Percentiles rank a stretch among this genome's conserved stretches.
phyloP scores from a whole-genome alignment of 1,140 invertebrate genomes.

The Saccostrea cuccullata region DNA sequence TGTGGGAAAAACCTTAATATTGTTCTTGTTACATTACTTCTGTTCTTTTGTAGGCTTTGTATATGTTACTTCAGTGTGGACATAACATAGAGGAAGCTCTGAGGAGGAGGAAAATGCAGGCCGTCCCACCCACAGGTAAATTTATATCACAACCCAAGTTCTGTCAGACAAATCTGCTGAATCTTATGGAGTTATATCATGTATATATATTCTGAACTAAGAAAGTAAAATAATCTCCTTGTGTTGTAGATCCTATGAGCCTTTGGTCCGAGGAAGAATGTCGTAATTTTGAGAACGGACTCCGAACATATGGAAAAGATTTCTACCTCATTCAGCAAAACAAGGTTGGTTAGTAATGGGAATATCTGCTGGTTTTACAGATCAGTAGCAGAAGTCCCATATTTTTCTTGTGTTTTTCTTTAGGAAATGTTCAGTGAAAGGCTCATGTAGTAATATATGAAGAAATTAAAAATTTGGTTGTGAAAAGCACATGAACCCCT shows the following conservation, averaged over 20 bases:
- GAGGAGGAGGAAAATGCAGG: slow-evolving; percentile 87
- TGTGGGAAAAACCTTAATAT: too few relatives aligned
- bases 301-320: slow-evolving; percentile 95
- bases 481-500: too few relatives aligned
- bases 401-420: too few relatives aligned
- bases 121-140: slow-evolving; percentile 82
- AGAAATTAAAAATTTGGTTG: too few relatives aligned
- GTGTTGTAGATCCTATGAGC: slow-evolving; percentile 79
- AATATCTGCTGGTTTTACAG: too few relatives aligned
- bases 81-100: slow-evolving; percentile 96
- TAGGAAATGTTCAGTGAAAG: too few relatives aligned
- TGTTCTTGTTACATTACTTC: too few relatives aligned
- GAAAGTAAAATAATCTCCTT: background rate
- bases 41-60: slow-evolving; percentile 86
- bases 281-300: slow-evolving; percentile 96
- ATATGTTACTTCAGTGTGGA: slow-evolving; percentile 94
- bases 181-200: too few relatives aligned
- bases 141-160: background rate
- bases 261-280: slow-evolving; percentile 99
- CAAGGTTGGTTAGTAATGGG: slow-evolving; percentile 83
- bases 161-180: background rate
- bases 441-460: too few relatives aligned
- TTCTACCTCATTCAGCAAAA: slow-evolving; percentile 96
- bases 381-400: too few relatives aligned
- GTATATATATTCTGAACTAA: too few relatives aligned